Evolutionary conservation across 1,140 invertebrate genomes (phyloP), one percentile per base, ranked within the genome.

Genomic region (Zophobas atratus): DNA sequence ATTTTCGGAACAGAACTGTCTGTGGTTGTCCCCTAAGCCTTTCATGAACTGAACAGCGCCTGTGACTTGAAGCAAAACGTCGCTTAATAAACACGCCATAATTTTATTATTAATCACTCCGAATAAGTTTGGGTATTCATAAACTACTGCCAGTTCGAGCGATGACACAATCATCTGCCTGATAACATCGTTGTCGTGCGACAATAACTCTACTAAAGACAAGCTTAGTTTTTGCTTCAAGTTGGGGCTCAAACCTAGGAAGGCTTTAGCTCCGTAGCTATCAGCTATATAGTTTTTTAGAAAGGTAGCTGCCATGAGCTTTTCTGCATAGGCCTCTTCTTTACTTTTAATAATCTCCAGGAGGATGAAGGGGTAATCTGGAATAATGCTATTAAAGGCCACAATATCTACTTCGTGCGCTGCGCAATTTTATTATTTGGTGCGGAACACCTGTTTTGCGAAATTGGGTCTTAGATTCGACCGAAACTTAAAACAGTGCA

Each of bases 61-160:
- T 39, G 38, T 53, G 0, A 73, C 36, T 55, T 73, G 34, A 4
- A 56, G 1, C 4, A 33, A 38, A 56, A 55, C 39, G 1, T 56
- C 71, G 6, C 71, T 73, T 20, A 73, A 55, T 2, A 73, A 56
- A 53, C 41, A 73, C 5, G 41, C n/a, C 71, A 73, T 53, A 39
- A 73, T 32, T 73, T 39, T 73, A 2, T 55, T 73, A 39, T 53
- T 56, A 55, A 73, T 73, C 1, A 56, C 33, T 39, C 39, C 56
- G n/a, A 73, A 73, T 20, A 73, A n/a, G 32, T 43, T 73, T 55
- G 71, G 71, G 41, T 56, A 73, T 55, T 73, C 71, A 55, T 56
- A 41, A 0, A 73, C 55, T 33, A 73, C 55, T 5, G 56, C 4
- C 20, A 56, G 20, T 33, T 43, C 71, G 41, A 73, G 55, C 1